phyloP scores from a whole-genome alignment of 1,140 invertebrate genomes.

The Mycetomoellerius zeteki region DNA sequence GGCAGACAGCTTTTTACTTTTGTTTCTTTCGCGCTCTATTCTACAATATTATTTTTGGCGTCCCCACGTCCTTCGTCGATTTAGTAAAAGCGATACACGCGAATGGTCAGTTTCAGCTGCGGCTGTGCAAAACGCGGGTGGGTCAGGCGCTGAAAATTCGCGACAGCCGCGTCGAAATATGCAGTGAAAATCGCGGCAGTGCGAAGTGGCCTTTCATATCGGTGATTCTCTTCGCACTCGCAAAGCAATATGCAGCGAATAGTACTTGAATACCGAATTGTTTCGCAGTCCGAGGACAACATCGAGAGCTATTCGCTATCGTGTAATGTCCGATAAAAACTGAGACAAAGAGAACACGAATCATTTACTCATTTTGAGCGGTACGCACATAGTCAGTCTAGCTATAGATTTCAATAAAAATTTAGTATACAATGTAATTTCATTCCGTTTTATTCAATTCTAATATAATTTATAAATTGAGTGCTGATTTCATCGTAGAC shows the following conservation, averaged over 20 bases:
- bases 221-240: neutral
- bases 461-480: neutral
- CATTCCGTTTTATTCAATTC: neutral
- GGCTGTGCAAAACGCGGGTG: constrained; percentile 14
- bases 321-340: constrained; percentile 24
- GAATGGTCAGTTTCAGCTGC: constrained; percentile 27
- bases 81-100: constrained; percentile 4
- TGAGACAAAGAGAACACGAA: constrained; percentile 33
- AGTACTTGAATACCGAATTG: constrained; percentile 52
- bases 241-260: constrained; percentile 32
- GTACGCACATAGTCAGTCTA: neutral
- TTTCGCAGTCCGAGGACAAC: constrained; percentile 26
- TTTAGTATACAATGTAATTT: neutral
- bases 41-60: constrained; percentile 12
- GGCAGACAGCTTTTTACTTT: constrained; percentile 1
- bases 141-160: neutral
- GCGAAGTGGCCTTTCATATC: constrained; percentile 44
- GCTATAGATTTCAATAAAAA: neutral
- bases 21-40: constrained; percentile 22
- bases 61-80: constrained; percentile 12
- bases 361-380: constrained; percentile 1
- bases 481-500: neutral
- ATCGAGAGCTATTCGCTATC: constrained; percentile 11
- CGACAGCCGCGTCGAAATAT: constrained; percentile 22
- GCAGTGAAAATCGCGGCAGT: constrained; percentile 42